These are phyloP conservation scores for Phengaris alcon DNA, from an alignment of 2,888 invertebrate genomes.

Conservation along the genomic window DNA sequence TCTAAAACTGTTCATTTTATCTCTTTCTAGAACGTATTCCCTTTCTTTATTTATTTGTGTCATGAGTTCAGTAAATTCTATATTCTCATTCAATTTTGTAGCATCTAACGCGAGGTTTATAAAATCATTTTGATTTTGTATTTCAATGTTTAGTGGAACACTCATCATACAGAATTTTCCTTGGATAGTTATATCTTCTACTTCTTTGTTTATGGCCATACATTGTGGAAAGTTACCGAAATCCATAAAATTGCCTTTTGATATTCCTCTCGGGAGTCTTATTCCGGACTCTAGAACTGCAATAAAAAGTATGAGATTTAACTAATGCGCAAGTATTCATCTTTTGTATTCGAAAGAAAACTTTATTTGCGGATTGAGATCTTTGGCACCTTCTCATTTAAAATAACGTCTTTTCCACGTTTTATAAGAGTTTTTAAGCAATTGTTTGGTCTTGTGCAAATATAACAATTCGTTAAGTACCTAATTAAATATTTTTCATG, in stretches of 20 bases:
- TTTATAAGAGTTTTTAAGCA: no score
- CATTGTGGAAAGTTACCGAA: constrained; percentile 58
- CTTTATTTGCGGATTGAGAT: no score
- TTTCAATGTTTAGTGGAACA: constrained; percentile 44
- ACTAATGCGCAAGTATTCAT: not conserved
- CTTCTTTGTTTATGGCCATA: constrained; percentile 47
- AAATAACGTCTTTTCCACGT: no score
- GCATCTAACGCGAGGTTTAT: not conserved
- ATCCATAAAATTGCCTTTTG: constrained; percentile 50
- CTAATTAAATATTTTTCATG: no score
- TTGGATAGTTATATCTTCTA: constrained; percentile 46
- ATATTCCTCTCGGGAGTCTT: constrained; percentile 54
- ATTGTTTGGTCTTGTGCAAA: no score
- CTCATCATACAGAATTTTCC: constrained; percentile 60
- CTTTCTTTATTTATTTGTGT: constrained; percentile 4
- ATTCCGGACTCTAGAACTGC: constrained; percentile 57
- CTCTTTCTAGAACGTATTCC: constrained; percentile 6
- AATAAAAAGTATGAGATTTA: constrained; percentile 31
- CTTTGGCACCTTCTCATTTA: no score
- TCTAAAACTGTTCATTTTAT: not conserved
- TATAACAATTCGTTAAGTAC: no score
- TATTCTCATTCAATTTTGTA: constrained; percentile 3
- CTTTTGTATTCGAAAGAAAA: no score
- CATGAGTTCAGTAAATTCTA: constrained; percentile 2
- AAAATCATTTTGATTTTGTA: constrained; percentile 26